Base-by-base conservation (phyloP, 2,888 invertebrate genomes). In the Aricia artaxerxes region DNA sequence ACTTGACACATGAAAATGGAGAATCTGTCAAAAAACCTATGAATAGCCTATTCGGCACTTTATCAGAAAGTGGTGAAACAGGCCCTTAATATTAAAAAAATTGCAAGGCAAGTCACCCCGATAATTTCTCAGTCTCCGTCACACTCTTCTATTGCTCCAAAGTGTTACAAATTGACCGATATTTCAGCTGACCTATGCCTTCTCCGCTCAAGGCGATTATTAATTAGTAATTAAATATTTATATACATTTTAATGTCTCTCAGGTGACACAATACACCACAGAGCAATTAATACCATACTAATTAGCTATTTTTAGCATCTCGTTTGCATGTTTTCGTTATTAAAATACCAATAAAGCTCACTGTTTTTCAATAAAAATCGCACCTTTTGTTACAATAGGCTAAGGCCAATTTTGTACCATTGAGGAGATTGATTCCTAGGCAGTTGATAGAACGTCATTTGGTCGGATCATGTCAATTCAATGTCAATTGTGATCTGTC, bases 211-310 rank as follows among this genome's bases (percentile, higher is more conserved):
- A 64, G 64, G 64, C 11, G 24, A 64, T 64, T 11, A 64, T 64
- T 64, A 64, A 64, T 61, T 61, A 61, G 61, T 61, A 61, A 61
- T 64, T 64, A 64, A 31, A 64, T 31, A 64, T 64, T 64, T 64
- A 64, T 9, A 64, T 64, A 24, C 31, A 9, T 11, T 64, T 64
- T 64, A 64, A 64, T 64, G 64, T 64, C 64, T 64, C 24, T 64
- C 31, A 64, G 31, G 64, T 64, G 31, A 24, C 24, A 64, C 64
- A 64, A 64, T 64, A 64, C 24, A 31, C 64, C 24, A 31, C 64
- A 1, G 4, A 64, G 64, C 64, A 64, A 64, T 64, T 64, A 64
- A 64, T 64, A 64, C 64, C 24, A 61, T 61, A 64, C 64, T 31
- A 64, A 64, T 64, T 64, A 64, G 64, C 24, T 61, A 61, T 64